Percentiles rank a stretch among this genome's conserved stretches.
Conservation (phyloP, 2,797 vertebrate genomes). For the Amblyraja radiata region DNA sequence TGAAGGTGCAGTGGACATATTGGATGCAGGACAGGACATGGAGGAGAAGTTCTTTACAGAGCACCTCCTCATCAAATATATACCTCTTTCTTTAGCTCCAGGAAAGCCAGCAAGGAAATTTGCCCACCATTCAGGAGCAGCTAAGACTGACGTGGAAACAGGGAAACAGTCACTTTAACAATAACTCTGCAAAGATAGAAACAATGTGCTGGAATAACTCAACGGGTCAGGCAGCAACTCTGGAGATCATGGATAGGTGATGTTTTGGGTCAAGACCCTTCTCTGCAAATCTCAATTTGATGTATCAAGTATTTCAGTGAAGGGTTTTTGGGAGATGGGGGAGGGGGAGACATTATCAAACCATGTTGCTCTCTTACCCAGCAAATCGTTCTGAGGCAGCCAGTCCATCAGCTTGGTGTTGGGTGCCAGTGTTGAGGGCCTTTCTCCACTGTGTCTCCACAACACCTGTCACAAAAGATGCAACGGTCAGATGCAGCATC, state of each 20-base stretch:
- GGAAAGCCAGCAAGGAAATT: background rate
- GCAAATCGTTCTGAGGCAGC: conserved; percentile 88
- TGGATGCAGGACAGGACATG: background rate
- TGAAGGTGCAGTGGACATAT: too few relatives aligned
- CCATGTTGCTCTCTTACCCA: conserved; percentile 60
- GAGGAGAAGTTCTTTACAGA: background rate
- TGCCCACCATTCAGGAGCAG: too few relatives aligned
- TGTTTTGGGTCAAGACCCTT: too few relatives aligned
- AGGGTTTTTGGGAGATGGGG: background rate
- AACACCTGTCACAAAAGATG: conserved; percentile 60
- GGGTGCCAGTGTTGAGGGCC: conserved; percentile 59
- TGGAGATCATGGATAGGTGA: too few relatives aligned
- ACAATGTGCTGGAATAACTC: too few relatives aligned
- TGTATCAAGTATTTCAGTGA: too few relatives aligned
- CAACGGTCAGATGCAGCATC: background rate
- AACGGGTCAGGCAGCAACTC: too few relatives aligned
- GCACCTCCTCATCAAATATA: too few relatives aligned
- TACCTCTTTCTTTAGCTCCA: background rate
- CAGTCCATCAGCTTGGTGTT: conserved; percentile 83
- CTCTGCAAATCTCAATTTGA: too few relatives aligned
- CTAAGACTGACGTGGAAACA: too few relatives aligned
- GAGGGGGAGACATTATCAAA: background rate
- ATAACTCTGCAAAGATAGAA: too few relatives aligned
- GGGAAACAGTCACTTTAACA: too few relatives aligned
- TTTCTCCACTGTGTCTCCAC: conserved; percentile 74